A percentile compares a stretch with the other conserved stretches of the same genome.
These are phyloP conservation scores for Cosmia pyralina DNA, from an alignment of 2,888 invertebrate species.

Conservation along the genomic window DNA sequence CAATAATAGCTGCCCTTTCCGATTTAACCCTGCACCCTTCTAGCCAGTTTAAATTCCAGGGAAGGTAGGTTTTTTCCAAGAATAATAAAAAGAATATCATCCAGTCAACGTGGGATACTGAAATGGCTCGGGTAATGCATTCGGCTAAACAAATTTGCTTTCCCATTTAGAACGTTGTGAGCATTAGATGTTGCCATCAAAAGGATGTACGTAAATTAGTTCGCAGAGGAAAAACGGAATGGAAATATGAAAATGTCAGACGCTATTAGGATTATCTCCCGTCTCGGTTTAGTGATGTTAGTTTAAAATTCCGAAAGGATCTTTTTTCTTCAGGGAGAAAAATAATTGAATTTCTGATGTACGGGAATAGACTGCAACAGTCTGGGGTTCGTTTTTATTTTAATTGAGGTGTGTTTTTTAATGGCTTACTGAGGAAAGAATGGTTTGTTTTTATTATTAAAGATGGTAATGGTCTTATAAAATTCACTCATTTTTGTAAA, in stretches of 20 bases:
- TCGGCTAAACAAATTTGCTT: constrained; percentile 67
- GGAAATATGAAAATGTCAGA: constrained; percentile 64
- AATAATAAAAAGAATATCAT: constrained; percentile 40
- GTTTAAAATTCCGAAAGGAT: constrained; percentile 55
- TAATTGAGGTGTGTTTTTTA: constrained; percentile 5
- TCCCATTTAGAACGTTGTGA: constrained; percentile 59
- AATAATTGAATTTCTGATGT: constrained; percentile 53
- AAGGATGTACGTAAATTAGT: constrained; percentile 65
- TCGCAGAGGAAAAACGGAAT: constrained; percentile 60
- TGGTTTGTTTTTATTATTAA: background rate
- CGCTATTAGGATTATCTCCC: constrained; percentile 59
- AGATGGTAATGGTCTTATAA: background rate
- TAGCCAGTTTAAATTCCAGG: constrained; percentile 30
- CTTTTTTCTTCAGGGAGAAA: constrained; percentile 39
- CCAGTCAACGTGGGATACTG: constrained; percentile 43
- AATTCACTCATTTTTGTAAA: background rate
- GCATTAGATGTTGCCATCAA: constrained; percentile 61
- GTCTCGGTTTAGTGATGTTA: constrained; percentile 61
- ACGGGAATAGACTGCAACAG: constrained; percentile 14
- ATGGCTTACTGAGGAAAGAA: background rate
- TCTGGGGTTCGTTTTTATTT: constrained; percentile 21
- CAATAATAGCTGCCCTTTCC: constrained; percentile 25
- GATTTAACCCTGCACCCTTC: constrained; percentile 3
- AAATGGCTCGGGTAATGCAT: constrained; percentile 70
- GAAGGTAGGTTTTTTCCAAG: constrained; percentile 12